Evolutionary conservation across 2,797 vertebrate genomes (phyloP), one percentile per base, ranked within the genome.

Genomic region (Tapirus indicus): DNA sequence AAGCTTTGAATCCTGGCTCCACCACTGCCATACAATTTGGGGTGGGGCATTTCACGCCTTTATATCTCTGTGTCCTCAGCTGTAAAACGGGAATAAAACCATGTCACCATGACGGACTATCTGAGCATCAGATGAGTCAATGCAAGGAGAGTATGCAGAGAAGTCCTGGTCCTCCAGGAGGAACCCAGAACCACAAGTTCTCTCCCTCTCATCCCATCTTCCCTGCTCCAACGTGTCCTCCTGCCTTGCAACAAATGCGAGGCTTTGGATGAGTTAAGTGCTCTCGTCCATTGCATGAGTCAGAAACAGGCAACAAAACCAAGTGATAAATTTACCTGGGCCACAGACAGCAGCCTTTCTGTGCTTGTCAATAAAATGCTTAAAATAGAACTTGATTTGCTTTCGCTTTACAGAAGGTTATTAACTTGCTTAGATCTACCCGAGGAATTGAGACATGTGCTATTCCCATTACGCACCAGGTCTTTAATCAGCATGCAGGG

Each of bases 401-500:
- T 98, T 98, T 95, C 41, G 38, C 98, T 98, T 97, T 98, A 98
- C 98, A 94, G 98, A 88, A 98, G 97, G 97, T 98, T 98, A 98
- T 98, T 98, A 98, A 98, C 98, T 98, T 97, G 95, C 97, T 98
- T 98, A 95, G 98, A 97, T 98, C 96, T 97, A 97, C 97, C 90
- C 38, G 32, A 98, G 98, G 98, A 98, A 97, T 71, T 93, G 96
- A 97, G 96, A 94, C 84, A 52, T 93, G 92, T 87, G 93, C 32
- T 87, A 93, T 83, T 97, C 96, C 97, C 97, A 97, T 98, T 98
- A 98, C 97, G 98, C 98, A 98, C 97, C 0, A 2, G 96, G 95
- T 98, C 98, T 98, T 98, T 98, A 98, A 98, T 98, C 98, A 98
- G 98, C 95, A 97, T 97, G 94, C 97, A 94, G 98, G 97, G 96